These are phyloP conservation scores for Takifugu rubripes DNA, from an alignment of 2,797 vertebrate species.

Conservation along the genomic window DNA sequence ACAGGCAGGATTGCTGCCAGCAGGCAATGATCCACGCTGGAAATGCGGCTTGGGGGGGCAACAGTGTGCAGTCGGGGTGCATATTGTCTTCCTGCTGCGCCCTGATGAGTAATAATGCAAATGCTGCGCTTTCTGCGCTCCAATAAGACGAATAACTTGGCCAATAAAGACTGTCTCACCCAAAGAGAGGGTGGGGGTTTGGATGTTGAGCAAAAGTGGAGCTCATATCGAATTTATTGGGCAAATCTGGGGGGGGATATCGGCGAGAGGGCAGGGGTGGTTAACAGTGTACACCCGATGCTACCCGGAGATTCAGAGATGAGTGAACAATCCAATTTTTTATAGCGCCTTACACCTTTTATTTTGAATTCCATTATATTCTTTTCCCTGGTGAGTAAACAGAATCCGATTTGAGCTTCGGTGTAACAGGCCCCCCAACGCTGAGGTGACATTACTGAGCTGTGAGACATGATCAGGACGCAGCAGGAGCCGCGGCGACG, in stretches of 20 bases:
- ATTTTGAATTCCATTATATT: too few species aligned
- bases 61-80: slow-evolving; percentile 1
- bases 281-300: slow-evolving; percentile 5
- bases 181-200: background rate
- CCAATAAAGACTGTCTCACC: background rate
- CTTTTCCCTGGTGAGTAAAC: slow-evolving; percentile 59
- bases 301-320: background rate
- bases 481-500: slow-evolving; percentile 2
- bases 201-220: background rate
- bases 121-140: background rate
- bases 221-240: background rate
- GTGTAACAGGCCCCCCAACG: slow-evolving; percentile 63
- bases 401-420: slow-evolving; percentile 69
- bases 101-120: slow-evolving; percentile 3
- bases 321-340: background rate
- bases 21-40: slow-evolving; percentile 32
- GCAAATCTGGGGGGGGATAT: slow-evolving; percentile 35
- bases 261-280: slow-evolving; percentile 7
- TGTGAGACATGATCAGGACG: slow-evolving; percentile 61
- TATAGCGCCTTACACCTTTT: background rate
- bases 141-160: background rate
- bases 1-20: slow-evolving; percentile 45
- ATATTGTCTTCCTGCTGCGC: background rate
- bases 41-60: slow-evolving; percentile 40
- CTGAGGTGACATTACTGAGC: slow-evolving; percentile 60